phyloP scores from a whole-genome alignment of 2,113 vertebrate genomes.

The Clarias gariepinus region DNA sequence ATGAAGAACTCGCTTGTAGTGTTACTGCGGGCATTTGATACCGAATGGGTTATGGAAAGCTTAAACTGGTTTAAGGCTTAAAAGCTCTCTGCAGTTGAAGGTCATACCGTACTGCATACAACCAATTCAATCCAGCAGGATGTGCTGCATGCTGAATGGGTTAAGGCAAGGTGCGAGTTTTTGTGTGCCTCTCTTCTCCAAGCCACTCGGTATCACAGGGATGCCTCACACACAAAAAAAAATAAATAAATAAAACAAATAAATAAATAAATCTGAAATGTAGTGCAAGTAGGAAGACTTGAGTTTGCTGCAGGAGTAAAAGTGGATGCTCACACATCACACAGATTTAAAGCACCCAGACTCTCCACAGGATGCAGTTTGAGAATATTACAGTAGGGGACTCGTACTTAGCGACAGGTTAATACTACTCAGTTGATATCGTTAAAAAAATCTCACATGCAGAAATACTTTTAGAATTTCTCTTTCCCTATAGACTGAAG shows the following conservation, averaged over 20 bases:
- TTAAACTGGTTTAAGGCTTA: conserved; percentile 55
- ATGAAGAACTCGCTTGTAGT: conserved; percentile 11
- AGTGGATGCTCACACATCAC: conserved; percentile 28
- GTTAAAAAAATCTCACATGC: not conserved
- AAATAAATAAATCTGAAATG: conserved; percentile 7
- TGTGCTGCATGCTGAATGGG: conserved; percentile 34
- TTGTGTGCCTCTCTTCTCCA: conserved; percentile 39
- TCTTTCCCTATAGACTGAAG: not conserved
- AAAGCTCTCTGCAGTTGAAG: conserved; percentile 17
- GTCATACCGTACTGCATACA: conserved; percentile 33
- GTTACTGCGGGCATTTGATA: conserved; percentile 20
- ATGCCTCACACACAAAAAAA: not conserved
- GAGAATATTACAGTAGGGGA: not conserved
- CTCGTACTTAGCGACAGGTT: not conserved
- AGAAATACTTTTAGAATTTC: conserved; percentile 1
- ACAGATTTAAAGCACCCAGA: conserved; percentile 11
- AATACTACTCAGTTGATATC: not conserved
- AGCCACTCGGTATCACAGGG: conserved; percentile 11
- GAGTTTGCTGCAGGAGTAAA: conserved; percentile 45
- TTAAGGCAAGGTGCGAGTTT: conserved; percentile 55
- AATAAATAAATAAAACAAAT: no score
- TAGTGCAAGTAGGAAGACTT: conserved; percentile 69
- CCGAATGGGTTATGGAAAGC: conserved; percentile 24
- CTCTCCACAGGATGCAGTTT: conserved; percentile 30
- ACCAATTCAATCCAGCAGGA: conserved; percentile 34